These are phyloP conservation scores for Solenodon paradoxus DNA, from an alignment of 2,113 vertebrate genomes.

Conservation along the genomic window DNA sequence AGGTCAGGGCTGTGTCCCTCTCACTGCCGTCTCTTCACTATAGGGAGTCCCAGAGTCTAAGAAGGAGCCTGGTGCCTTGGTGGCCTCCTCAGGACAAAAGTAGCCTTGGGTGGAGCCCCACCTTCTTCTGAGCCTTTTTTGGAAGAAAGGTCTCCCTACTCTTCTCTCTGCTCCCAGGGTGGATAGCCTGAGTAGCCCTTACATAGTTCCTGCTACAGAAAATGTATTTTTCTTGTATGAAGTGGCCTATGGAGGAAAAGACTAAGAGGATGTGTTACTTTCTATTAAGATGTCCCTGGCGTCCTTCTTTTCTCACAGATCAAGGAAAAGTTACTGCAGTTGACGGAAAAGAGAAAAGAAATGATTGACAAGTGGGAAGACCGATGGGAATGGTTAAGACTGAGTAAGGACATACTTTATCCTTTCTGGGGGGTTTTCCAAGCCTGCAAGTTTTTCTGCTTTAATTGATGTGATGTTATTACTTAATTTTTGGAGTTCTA, in stretches of 20 bases:
- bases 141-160: not conserved
- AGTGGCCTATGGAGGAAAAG: not conserved
- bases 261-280: not conserved
- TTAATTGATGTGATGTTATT: not conserved
- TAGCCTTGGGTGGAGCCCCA: not conserved
- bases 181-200: not conserved
- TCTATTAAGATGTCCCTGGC: not conserved
- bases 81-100: not conserved
- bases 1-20: not conserved
- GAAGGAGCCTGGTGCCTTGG: not conserved
- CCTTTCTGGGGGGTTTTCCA: not conserved
- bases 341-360: slow-evolving; percentile 98
- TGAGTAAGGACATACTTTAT: slow-evolving; percentile 87
- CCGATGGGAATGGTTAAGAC: slow-evolving; percentile 98
- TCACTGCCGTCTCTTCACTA: not conserved
- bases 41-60: not conserved
- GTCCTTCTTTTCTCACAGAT: slow-evolving; percentile 84
- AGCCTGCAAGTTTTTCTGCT: not conserved
- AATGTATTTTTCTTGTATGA: not conserved
- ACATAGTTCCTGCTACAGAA: not conserved
- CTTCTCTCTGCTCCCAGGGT: not conserved
- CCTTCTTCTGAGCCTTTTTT: not conserved
- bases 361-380: slow-evolving; percentile 99
- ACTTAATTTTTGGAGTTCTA: not conserved
- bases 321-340: slow-evolving; percentile 95